phyloP scores from a whole-genome alignment of 2,888 invertebrate genomes.

The Andrena marginata region DNA sequence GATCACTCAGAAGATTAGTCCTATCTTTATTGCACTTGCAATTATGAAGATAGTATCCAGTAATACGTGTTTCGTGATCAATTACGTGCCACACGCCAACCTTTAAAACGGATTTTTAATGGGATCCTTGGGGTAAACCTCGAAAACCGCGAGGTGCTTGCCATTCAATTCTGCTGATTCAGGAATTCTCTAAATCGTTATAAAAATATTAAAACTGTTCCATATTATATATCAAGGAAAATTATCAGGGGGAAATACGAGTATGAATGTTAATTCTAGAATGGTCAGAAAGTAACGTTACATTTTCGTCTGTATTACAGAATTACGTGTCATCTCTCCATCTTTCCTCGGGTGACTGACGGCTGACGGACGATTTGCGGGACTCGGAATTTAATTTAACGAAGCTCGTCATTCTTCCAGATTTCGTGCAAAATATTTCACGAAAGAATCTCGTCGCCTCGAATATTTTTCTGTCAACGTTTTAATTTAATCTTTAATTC shows the following conservation, averaged over 20 bases:
- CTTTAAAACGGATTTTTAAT: constrained; percentile 35
- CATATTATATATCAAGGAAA: background rate
- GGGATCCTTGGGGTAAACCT: constrained; percentile 23
- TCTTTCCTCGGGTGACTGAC: background rate
- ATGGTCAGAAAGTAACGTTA: background rate
- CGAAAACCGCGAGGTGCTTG: background rate
- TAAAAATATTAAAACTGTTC: background rate
- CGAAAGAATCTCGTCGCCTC: background rate
- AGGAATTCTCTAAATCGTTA: background rate
- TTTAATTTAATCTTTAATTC: constrained; percentile 30
- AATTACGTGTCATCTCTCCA: background rate
- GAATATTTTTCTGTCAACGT: background rate
- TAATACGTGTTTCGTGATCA: constrained; percentile 34
- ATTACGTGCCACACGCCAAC: constrained; percentile 36
- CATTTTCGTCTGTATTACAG: background rate
- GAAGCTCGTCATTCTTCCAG: background rate
- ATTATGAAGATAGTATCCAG: constrained; percentile 43
- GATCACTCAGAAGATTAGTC: constrained; percentile 38
- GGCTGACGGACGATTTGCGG: background rate
- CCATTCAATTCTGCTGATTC: background rate
- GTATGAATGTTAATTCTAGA: background rate
- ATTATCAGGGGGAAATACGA: background rate
- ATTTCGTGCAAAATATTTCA: constrained; percentile 1
- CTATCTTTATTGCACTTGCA: constrained; percentile 42
- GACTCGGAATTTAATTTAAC: constrained; percentile 24